Conservation (phyloP, 2,797 vertebrate species). For the Siniperca scherzeri region DNA sequence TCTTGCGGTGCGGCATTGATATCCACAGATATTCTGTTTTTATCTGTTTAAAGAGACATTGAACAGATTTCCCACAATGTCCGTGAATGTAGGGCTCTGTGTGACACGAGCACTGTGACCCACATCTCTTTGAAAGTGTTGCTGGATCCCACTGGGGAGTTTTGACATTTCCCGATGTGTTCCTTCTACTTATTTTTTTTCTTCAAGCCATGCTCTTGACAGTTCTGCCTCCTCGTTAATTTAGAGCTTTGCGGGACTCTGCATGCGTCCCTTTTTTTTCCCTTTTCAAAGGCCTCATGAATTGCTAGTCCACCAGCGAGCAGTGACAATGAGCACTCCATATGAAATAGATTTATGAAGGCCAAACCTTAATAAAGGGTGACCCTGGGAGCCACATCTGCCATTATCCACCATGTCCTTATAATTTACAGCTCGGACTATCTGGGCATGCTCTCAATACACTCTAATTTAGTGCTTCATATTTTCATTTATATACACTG, state of each 20-base stretch:
- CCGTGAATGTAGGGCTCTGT: slow-evolving; percentile 60
- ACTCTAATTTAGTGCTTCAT: slow-evolving; percentile 68
- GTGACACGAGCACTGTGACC: slow-evolving; percentile 75
- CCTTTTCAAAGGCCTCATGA: slow-evolving; percentile 53
- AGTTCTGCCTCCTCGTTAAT: slow-evolving; percentile 79
- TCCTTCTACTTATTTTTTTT: slow-evolving; percentile 66
- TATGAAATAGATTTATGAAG: slow-evolving; percentile 77
- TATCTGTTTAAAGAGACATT: slow-evolving; percentile 67
- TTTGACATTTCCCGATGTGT: slow-evolving; percentile 81
- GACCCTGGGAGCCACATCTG: slow-evolving; percentile 74
- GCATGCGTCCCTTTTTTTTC: slow-evolving; percentile 24
- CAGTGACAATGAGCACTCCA: slow-evolving; percentile 70
- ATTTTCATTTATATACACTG: slow-evolving; percentile 73
- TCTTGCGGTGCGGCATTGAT: slow-evolving; percentile 39
- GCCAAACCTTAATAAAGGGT: slow-evolving; percentile 78
- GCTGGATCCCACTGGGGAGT: slow-evolving; percentile 72
- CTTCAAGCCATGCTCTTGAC: slow-evolving; percentile 67
- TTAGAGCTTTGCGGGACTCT: slow-evolving; percentile 65
- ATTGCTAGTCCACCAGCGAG: slow-evolving; percentile 56
- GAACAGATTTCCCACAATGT: slow-evolving; percentile 74
- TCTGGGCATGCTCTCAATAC: slow-evolving; percentile 63
- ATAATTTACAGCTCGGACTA: slow-evolving; percentile 69
- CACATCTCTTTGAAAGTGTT: slow-evolving; percentile 73
- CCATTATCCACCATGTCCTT: slow-evolving; percentile 70
- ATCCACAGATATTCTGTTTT: slow-evolving; percentile 62